Evolutionary conservation across 2,113 vertebrate genomes (phyloP).

Genomic region (Manacus vitellinus): DNA sequence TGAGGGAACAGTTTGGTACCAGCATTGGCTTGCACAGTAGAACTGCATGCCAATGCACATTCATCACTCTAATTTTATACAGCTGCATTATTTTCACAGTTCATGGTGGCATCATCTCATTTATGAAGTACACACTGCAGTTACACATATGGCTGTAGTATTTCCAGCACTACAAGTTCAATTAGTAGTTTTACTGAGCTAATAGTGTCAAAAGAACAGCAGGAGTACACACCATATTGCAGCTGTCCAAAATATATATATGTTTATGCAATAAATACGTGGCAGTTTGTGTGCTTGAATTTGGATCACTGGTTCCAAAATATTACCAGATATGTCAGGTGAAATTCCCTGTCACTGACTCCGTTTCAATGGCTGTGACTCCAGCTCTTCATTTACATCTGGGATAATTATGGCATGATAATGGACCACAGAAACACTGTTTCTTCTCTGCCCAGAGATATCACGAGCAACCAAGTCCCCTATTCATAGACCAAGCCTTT

Average conservation of each 20-base stretch:
- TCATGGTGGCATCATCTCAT: constrained; percentile 43
- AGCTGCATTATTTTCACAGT: constrained; percentile 58
- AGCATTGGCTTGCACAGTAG: background rate
- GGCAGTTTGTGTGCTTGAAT: background rate
- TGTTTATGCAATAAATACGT: background rate
- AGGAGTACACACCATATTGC: background rate
- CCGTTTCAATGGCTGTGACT: background rate
- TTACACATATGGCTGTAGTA: constrained; percentile 63
- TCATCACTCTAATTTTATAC: constrained; percentile 28
- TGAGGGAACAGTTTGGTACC: background rate
- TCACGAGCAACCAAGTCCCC: background rate
- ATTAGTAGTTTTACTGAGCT: constrained; percentile 40
- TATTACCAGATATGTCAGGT: background rate
- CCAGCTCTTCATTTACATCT: background rate
- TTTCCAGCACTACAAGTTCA: constrained; percentile 42
- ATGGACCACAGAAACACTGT: background rate
- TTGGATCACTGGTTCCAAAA: background rate
- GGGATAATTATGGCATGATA: background rate
- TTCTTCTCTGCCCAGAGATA: background rate
- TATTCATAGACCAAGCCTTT: background rate
- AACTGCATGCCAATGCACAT: background rate
- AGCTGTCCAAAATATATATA: background rate
- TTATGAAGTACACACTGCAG: constrained; percentile 59
- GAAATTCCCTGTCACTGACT: background rate
- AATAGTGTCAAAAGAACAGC: constrained; percentile 25